Conservation (phyloP, 2,888 invertebrate genomes). For the Nymphalis polychloros region DNA sequence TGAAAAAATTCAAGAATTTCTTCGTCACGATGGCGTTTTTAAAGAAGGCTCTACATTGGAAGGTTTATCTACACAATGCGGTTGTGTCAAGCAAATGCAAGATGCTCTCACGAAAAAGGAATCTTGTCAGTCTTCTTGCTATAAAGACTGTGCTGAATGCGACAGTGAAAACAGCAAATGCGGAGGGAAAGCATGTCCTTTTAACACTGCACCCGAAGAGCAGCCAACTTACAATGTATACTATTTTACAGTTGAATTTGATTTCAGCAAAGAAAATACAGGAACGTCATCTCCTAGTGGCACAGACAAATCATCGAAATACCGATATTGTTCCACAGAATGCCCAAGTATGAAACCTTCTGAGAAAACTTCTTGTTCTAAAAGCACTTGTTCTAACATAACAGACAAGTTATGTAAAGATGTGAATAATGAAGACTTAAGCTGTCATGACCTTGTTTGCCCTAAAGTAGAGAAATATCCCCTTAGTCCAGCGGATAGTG, state of each 20-base stretch:
- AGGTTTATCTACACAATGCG: conserved; percentile 72
- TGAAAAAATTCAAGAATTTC: conserved; percentile 65
- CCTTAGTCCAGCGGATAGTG: conserved; percentile 70
- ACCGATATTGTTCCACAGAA: conserved; percentile 54
- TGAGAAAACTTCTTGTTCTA: conserved; percentile 56
- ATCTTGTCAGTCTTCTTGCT: conserved; percentile 56
- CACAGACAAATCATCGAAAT: conserved; percentile 46
- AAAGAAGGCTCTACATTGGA: conserved; percentile 49
- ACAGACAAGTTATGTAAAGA: conserved; percentile 29
- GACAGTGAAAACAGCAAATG: conserved; percentile 53
- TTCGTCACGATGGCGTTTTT: conserved; percentile 66
- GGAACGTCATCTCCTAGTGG: conserved; percentile 41
- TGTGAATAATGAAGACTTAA: conserved; percentile 38
- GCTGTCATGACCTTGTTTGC: conserved; percentile 52
- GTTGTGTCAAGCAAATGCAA: conserved; percentile 66
- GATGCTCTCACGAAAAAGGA: conserved; percentile 52
- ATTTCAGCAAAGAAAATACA: conserved; percentile 48
- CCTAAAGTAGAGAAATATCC: conserved; percentile 43
- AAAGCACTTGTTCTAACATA: conserved; percentile 52
- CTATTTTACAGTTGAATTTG: conserved; percentile 71
- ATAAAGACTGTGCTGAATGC: conserved; percentile 57
- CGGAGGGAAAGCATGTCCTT: conserved; percentile 59
- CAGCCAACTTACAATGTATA: conserved; percentile 61
- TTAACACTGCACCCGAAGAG: conserved; percentile 40
- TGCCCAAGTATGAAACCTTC: conserved; percentile 58